Percentiles rank a stretch among this genome's conserved stretches.
Evolutionary conservation across 1,140 invertebrate species (phyloP).

Genomic region (Brachionus calyciflorus): DNA sequence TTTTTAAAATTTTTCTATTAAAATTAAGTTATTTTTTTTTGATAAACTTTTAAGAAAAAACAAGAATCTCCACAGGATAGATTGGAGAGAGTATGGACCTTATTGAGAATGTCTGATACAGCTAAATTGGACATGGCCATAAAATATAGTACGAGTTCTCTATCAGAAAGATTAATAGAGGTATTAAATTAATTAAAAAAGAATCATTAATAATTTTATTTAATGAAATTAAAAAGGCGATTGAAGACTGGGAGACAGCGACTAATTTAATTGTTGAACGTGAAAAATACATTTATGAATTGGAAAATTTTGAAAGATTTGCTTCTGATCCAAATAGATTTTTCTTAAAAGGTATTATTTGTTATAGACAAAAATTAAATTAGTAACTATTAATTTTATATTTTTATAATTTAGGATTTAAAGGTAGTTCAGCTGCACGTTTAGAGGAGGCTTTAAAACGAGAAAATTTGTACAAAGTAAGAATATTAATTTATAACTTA

Average conservation of each 20-base stretch:
- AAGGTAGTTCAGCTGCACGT: slow-evolving; percentile 55
- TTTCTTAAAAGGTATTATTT: slow-evolving; percentile 57
- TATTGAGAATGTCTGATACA: slow-evolving; percentile 57
- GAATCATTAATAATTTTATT: background rate
- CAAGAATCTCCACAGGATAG: slow-evolving; percentile 51
- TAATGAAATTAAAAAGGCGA: slow-evolving; percentile 54
- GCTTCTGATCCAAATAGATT: slow-evolving; percentile 61
- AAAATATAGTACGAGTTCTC: slow-evolving; percentile 58
- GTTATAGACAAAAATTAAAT: background rate
- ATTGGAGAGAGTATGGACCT: slow-evolving; percentile 57
- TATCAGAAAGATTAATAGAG: slow-evolving; percentile 52
- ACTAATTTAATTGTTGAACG: slow-evolving; percentile 54
- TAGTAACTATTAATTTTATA: background rate
- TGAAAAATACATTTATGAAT: slow-evolving; percentile 54
- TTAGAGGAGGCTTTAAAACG: slow-evolving; percentile 56
- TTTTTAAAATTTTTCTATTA: background rate
- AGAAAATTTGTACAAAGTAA: slow-evolving; percentile 52
- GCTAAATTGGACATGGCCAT: slow-evolving; percentile 60
- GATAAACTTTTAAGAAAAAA: too few relatives aligned
- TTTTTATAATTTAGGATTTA: slow-evolving; percentile 6
- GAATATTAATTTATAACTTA: slow-evolving; percentile 49
- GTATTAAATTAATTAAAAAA: slow-evolving; percentile 38
- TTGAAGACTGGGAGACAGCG: slow-evolving; percentile 56
- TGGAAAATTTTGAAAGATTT: slow-evolving; percentile 59
- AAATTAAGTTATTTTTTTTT: background rate